phyloP scores from a whole-genome alignment of 2,113 vertebrate genomes.

The Cyprinodon variegatus region DNA sequence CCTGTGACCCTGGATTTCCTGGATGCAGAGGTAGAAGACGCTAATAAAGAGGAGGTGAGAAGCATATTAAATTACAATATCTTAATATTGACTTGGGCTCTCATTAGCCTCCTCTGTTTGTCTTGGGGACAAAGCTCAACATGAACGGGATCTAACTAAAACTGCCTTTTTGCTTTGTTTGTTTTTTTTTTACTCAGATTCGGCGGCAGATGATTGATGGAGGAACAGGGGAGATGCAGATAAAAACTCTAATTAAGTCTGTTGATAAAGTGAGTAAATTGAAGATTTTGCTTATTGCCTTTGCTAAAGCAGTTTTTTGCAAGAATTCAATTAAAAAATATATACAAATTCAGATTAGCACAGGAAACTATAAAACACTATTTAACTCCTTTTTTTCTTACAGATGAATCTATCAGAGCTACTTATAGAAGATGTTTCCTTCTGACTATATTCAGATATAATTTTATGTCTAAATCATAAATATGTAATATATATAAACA shows the following conservation, averaged over 20 bases:
- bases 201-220: slow-evolving; percentile 96
- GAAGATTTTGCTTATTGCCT: background rate
- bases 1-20: slow-evolving; percentile 95
- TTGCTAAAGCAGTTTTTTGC: too few relatives aligned
- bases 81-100: slow-evolving; percentile 9
- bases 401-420: too few relatives aligned
- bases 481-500: background rate
- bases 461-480: background rate
- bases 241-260: slow-evolving; percentile 92
- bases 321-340: background rate
- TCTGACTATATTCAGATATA: background rate
- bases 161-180: slow-evolving; percentile 6
- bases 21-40: slow-evolving; percentile 96
- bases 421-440: background rate
- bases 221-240: slow-evolving; percentile 85
- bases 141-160: background rate
- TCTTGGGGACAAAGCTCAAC: background rate
- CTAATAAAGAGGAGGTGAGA: slow-evolving; percentile 92
- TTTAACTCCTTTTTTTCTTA: too few relatives aligned
- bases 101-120: background rate
- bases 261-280: slow-evolving; percentile 86
- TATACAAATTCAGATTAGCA: background rate
- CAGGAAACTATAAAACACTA: too few relatives aligned
- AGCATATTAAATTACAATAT: background rate
- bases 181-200: slow-evolving; percentile 80